Percentiles rank a stretch among this genome's conserved stretches.
Conservation (phyloP, 2,797 vertebrate species). For the Dicrostonyx torquatus region DNA sequence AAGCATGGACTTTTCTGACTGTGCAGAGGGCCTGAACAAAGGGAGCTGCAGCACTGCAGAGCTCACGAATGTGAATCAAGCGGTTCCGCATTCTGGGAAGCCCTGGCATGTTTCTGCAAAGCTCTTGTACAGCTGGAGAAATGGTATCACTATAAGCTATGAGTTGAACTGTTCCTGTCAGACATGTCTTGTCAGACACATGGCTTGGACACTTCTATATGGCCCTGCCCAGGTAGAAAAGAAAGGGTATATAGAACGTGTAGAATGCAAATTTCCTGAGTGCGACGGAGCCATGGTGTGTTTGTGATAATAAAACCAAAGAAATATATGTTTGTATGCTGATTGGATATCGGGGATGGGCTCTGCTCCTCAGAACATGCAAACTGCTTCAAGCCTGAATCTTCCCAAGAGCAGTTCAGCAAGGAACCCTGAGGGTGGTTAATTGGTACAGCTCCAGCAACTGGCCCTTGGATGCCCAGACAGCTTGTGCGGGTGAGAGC, state of each 20-base stretch:
- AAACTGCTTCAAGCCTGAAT: accelerated
- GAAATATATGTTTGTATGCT: not conserved
- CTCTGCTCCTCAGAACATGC: not conserved
- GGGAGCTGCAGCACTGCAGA: not conserved
- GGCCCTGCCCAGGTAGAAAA: slow-evolving; percentile 71
- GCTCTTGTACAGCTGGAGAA: slow-evolving; percentile 75
- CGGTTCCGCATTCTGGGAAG: not conserved
- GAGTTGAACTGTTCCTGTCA: slow-evolving; percentile 68
- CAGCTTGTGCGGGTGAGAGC: accelerated
- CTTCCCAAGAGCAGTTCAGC: not conserved
- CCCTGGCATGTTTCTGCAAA: slow-evolving; percentile 39
- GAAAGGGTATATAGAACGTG: slow-evolving; percentile 6
- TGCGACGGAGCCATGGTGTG: slow-evolving; percentile 49
- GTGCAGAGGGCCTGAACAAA: not conserved
- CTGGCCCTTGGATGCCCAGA: not conserved
- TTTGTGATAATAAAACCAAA: slow-evolving; percentile 81
- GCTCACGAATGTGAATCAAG: slow-evolving; percentile 44
- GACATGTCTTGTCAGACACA: slow-evolving; percentile 51
- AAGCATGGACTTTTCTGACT: not conserved
- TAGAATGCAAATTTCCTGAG: slow-evolving; percentile 35
- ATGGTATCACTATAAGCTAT: slow-evolving; percentile 80
- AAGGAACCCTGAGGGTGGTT: not conserved
- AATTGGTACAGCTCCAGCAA: not conserved
- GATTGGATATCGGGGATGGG: not conserved
- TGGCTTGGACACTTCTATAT: slow-evolving; percentile 72